Base-by-base conservation (phyloP, 2,113 vertebrate genomes). In the Tetrao urogallus region DNA sequence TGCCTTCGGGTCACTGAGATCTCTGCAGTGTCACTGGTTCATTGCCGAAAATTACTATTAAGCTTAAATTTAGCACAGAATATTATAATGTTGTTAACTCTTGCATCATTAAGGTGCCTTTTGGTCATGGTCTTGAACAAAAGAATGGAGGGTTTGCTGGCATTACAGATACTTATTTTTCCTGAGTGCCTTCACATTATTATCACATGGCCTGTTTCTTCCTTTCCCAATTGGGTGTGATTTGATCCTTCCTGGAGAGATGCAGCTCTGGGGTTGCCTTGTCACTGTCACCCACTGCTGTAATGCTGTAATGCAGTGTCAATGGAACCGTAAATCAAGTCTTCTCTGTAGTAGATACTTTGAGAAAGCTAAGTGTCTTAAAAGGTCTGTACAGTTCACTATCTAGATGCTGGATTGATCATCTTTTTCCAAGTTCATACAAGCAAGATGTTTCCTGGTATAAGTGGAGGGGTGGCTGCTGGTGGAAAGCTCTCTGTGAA, bases 191-290 rank as follows among this genome's bases (percentile, higher is more conserved):
- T 15, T n/a, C 60, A 52, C 40, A 2, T 17, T 10, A 1, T 2
- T 21, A 47, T 24, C 61, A 4, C 1, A 0, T 7, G 11, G 45
- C 34, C 27, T 1, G 0, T 21, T 17, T 22, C 61, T 48, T 48
- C 48, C 69, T 38, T 45, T 4, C 63, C 86, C n/a, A 0, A 13
- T 38, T 2, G 52, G 6, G 14, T 5, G 32, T 22, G 50, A 8
- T 38, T 38, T 61, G 34, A 30, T 36, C 22, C 36, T 54, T 74
- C 65, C 58, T 27, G 58, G 25, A 43, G 77, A 1, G 42, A n/a
- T 22, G 1, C 4, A 66, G 74, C 63, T 47, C 66, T 72, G 81
- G 2, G 21, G 61, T 66, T 89, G 92, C 79, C 92, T 36, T 54
- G n/a, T 79, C 77, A 2, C n/a, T 76, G 82, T 86, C 48, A 57